Evolutionary conservation across 1,140 invertebrate species (phyloP).

Genomic region (Pseudomyrmex pallidus): DNA sequence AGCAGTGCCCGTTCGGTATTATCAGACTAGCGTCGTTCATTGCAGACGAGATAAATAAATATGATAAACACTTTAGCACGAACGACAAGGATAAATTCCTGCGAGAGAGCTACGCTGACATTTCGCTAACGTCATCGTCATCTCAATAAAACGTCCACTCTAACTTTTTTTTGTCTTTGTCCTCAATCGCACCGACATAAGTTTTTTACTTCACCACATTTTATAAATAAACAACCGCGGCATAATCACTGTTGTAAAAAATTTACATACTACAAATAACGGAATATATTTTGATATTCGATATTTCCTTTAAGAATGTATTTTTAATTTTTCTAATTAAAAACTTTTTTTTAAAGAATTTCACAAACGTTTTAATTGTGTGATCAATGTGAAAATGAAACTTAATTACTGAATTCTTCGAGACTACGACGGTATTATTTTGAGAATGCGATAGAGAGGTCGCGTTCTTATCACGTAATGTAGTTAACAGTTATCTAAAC

Average conservation of each 20-base stretch:
- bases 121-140: constrained; percentile 40
- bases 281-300: background rate
- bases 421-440: background rate
- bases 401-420: background rate
- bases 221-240: background rate
- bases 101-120: background rate
- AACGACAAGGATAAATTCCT: constrained; percentile 26
- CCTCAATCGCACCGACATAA: background rate
- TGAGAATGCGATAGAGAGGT: constrained; percentile 14
- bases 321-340: background rate
- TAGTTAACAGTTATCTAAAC: constrained; percentile 16
- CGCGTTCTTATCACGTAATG: constrained; percentile 14
- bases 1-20: constrained; percentile 76
- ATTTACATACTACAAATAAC: background rate
- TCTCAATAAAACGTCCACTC: constrained; percentile 35
- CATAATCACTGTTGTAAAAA: background rate
- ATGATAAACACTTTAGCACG: constrained; percentile 8
- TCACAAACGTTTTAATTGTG: background rate
- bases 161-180: background rate
- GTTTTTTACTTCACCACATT: background rate
- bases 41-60: background rate
- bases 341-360: background rate
- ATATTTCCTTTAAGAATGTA: background rate
- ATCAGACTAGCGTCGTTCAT: constrained; percentile 77
- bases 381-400: background rate